These are phyloP conservation scores for Tachycineta bicolor DNA, from an alignment of 2,113 vertebrate species.

Conservation along the genomic window DNA sequence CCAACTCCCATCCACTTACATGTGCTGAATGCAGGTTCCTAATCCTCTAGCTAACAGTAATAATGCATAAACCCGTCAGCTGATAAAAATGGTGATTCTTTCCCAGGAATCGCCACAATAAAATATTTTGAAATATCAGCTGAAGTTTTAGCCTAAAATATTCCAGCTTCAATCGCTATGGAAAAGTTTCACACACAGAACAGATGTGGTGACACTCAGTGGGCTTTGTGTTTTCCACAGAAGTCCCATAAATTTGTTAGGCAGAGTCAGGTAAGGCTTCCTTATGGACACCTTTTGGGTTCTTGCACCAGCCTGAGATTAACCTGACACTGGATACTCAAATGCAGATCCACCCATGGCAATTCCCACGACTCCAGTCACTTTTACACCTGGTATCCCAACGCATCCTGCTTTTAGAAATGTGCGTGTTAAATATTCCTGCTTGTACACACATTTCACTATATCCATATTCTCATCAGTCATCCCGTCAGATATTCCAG, in stretches of 20 bases:
- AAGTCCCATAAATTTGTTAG: background rate
- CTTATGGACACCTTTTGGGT: background rate
- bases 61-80: fast-evolving
- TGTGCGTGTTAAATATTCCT: background rate
- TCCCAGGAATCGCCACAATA: background rate
- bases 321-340: background rate
- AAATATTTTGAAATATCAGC: background rate
- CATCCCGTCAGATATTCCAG: background rate
- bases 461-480: fast-evolving
- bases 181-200: background rate
- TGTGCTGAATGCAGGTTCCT: fast-evolving
- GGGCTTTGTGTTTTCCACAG: background rate
- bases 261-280: fast-evolving
- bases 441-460: background rate
- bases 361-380: background rate
- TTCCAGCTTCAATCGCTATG: fast-evolving
- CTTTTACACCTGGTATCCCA: background rate
- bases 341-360: background rate
- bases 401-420: fast-evolving
- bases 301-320: background rate
- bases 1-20: background rate
- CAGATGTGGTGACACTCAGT: background rate
- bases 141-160: background rate
- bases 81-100: background rate
- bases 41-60: background rate